Conservation (phyloP, 2,888 invertebrate genomes). For the Entomobrya proxima region DNA sequence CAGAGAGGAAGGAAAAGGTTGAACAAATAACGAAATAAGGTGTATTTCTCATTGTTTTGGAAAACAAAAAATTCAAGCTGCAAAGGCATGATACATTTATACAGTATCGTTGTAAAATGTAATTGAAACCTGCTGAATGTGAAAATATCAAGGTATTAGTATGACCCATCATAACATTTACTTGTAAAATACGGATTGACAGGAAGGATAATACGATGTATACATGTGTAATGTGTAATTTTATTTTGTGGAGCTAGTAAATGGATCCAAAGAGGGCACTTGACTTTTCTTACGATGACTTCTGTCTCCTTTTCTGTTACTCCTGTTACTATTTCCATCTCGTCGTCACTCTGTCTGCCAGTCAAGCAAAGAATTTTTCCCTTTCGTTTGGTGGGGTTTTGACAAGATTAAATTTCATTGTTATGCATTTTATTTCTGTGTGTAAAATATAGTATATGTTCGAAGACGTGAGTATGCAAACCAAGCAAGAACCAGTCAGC, state of each 20-base stretch:
- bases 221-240: too few species aligned
- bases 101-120: neutral
- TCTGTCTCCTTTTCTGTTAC: neutral
- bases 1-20: neutral
- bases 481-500: too few species aligned
- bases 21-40: neutral
- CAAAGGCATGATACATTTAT: constrained; percentile 1
- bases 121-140: constrained; percentile 33
- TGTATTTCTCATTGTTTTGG: neutral
- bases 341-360: constrained; percentile 56
- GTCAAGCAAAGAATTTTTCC: constrained; percentile 27
- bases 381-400: constrained; percentile 1
- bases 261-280: too few species aligned
- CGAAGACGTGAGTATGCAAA: too few species aligned
- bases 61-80: constrained; percentile 15
- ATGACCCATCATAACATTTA: constrained; percentile 31
- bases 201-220: too few species aligned
- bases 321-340: neutral
- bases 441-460: neutral
- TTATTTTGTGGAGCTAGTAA: too few species aligned
- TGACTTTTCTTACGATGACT: neutral
- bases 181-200: too few species aligned
- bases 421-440: neutral
- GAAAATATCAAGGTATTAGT: neutral
- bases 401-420: constrained; percentile 46